Evolutionary conservation across 2,888 invertebrate species (phyloP), one percentile per base, ranked within the genome.

Genomic region (Lochmaea crataegi): DNA sequence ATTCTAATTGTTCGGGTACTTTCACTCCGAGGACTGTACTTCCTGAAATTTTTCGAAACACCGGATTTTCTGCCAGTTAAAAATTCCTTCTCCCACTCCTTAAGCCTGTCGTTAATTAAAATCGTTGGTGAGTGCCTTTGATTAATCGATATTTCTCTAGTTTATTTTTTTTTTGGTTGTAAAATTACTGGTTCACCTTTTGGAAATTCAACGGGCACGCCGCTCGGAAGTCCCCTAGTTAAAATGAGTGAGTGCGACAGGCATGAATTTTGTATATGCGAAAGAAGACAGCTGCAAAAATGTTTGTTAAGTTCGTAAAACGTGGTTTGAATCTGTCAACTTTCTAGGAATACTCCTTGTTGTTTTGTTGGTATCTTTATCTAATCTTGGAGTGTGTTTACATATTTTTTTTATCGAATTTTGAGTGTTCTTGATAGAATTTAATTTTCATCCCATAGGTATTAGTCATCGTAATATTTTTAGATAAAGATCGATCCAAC

Each of bases 231-330:
- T 63, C 61, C 61, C 61, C 61, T 63, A 14, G 61, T 63, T 63
- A 42, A 63, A 63, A 42, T 26, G 61, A 61, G 38, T 51, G 42
- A 70, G 53, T 71, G 64, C 56, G 70, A 70, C 64, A 73, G 67
- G 75, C 77, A 80, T 80, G 76, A 76, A 80, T 81, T 81, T 81
- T 80, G 75, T 76, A 80, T 79, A 80, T 79, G 78, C 75, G 81
- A 81, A 75, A 68, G 66, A 53, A 58, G 74, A 77, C 81, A 81
- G 79, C 81, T 81, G 81, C 78, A 65, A 79, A 80, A 80, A 80
- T 79, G 77, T 80, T 78, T 53, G 63, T 12, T 53, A 73, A 67
- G 68, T 63, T 32, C 63, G 70, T 72, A 66, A 74, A 78, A 76
- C 72, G 68, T 78, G 76, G 74, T 68, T 67, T 58, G 61, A 73